Base-by-base conservation (phyloP, 2,888 invertebrate genomes). In the Calliopum simillimum region DNA sequence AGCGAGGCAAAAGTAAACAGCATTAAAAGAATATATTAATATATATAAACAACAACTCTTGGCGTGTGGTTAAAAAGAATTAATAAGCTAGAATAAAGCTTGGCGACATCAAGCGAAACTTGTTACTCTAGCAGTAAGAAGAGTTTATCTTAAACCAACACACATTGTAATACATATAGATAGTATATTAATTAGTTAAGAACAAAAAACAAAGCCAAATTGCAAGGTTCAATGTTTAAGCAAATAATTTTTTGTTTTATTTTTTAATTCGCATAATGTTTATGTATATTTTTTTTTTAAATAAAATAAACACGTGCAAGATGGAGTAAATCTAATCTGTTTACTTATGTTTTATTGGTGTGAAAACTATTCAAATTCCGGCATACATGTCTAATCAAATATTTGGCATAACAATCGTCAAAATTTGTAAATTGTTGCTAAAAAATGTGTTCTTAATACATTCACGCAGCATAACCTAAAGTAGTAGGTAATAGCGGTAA, bases 1-100 rank as follows among this genome's bases (percentile, higher is more conserved):
- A 66, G 44, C 66, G 56, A 66, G 55, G 58, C 33, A 56, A 14
- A 23, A 66, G 14, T 25, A 46, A 25, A 66, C 55, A 56, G 46
- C 58, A 46, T 41, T 43, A 25, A 58, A 51, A 25, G 33, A 23
- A 25, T 14, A 53, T 16, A 14, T n/a, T 13, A 61, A 21, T 61
- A 19, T 44, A 61, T 19, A 44, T 43, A 44, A 61, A 44, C 61
- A 61, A 49, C 49, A n/a, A n/a, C n/a, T n/a, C n/a, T 47, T 33
- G 49, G 33, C 49, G 33, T 44, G 68, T 16, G 6, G 65, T 43
- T 65, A 33, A 8, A 33, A 8, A 33, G 33, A 33, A 8, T 33
- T 33, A 6, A 33, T 8, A 33, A 33, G 8, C 33, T 33, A 33
- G 8, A 33, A 33, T 33, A 8, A 33, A 33, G 33, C 33, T 33